Percentiles rank a stretch among this genome's conserved stretches.
phyloP scores from a whole-genome alignment of 2,888 invertebrate genomes.

The Pycnomerus fuliginosus region DNA sequence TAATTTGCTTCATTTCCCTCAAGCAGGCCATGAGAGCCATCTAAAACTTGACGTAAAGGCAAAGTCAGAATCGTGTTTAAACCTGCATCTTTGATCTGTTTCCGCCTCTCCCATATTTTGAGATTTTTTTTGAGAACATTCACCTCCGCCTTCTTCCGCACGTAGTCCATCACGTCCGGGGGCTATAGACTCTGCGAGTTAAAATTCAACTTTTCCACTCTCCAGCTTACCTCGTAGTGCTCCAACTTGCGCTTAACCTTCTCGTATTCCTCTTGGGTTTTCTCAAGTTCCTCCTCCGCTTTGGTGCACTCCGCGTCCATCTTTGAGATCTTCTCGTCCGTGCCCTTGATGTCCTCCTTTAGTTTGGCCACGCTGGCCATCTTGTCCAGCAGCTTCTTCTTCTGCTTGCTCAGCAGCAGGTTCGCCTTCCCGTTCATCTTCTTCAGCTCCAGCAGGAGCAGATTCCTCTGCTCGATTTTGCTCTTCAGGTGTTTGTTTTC shows the following conservation, averaged over 20 bases:
- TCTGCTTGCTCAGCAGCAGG: slow-evolving; percentile 56
- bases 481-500: slow-evolving; percentile 56
- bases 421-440: slow-evolving; percentile 59
- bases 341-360: slow-evolving; percentile 50
- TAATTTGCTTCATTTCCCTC: slow-evolving; percentile 33
- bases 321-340: slow-evolving; percentile 48
- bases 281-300: slow-evolving; percentile 51
- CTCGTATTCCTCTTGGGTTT: slow-evolving; percentile 42
- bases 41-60: slow-evolving; percentile 27
- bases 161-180: slow-evolving; percentile 58
- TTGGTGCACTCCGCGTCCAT: slow-evolving; percentile 52
- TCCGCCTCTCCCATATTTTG: slow-evolving; percentile 33
- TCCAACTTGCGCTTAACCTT: slow-evolving; percentile 42
- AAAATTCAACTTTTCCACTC: neutral
- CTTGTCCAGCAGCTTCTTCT: slow-evolving; percentile 57
- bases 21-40: slow-evolving; percentile 33
- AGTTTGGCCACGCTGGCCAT: slow-evolving; percentile 51
- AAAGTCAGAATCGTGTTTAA: no score
- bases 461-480: slow-evolving; percentile 56
- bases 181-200: slow-evolving; percentile 31
- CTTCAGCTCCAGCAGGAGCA: slow-evolving; percentile 58
- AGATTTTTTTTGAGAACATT: slow-evolving; percentile 21
- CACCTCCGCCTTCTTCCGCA: slow-evolving; percentile 55
- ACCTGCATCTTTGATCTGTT: slow-evolving; percentile 26
- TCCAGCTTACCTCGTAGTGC: slow-evolving; percentile 50